Evolutionary conservation across 2,113 vertebrate genomes (phyloP).

Genomic region (Calonectris borealis): DNA sequence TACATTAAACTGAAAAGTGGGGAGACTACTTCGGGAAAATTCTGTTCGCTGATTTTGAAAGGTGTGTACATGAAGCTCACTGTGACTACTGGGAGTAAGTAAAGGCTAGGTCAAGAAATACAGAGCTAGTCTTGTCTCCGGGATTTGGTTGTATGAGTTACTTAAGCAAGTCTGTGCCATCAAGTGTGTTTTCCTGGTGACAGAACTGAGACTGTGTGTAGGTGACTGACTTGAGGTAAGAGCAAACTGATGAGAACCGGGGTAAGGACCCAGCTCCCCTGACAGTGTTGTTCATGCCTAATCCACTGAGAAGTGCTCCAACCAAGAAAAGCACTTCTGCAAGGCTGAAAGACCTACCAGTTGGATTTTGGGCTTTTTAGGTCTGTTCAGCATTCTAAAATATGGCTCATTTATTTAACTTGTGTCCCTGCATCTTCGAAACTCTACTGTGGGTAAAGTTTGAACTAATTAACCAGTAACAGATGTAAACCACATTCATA

Average conservation of each 20-base stretch:
- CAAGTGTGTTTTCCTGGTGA: not conserved
- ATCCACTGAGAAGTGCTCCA: not conserved
- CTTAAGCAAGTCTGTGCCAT: not conserved
- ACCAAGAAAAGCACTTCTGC: not conserved
- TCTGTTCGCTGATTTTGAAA: not conserved
- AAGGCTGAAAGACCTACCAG: not conserved
- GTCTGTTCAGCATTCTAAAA: not conserved
- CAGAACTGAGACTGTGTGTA: not conserved
- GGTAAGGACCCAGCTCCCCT: not conserved
- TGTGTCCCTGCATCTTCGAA: accelerated
- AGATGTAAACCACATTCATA: constrained; percentile 8
- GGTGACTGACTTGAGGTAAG: not conserved
- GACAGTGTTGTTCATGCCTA: not conserved
- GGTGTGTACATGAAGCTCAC: not conserved
- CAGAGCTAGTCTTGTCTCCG: not conserved
- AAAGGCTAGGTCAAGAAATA: not conserved
- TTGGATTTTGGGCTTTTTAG: not conserved
- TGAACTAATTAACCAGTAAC: constrained; percentile 31
- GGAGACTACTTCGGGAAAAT: not conserved
- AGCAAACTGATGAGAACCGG: not conserved
- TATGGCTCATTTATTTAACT: not conserved
- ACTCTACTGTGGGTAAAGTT: not conserved
- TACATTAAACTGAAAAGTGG: not conserved
- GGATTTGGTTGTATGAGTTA: not conserved
- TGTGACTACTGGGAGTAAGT: not conserved